phyloP scores from a whole-genome alignment of 2,888 invertebrate genomes.

The Morinoia aosen region DNA sequence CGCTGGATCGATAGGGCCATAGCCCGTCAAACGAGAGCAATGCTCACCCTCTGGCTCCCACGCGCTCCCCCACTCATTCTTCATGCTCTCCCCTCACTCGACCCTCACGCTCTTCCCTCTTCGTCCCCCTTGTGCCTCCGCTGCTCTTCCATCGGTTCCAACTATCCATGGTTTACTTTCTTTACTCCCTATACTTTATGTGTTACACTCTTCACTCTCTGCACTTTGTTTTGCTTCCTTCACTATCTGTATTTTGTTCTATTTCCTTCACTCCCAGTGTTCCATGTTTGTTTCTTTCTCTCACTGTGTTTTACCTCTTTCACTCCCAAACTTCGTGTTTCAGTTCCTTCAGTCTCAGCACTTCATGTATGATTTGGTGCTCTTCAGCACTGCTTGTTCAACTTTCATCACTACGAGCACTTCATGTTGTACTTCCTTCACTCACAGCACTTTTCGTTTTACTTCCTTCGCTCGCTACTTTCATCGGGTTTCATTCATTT shows the following conservation, averaged over 20 bases:
- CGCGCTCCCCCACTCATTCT: neutral
- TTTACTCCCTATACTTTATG: neutral
- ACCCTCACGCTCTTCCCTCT: neutral
- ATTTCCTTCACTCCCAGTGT: neutral
- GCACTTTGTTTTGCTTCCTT: neutral
- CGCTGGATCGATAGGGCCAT: conserved; percentile 50
- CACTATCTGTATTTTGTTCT: neutral
- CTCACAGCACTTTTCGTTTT: too few relatives aligned
- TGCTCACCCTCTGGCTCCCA: conserved; percentile 24
- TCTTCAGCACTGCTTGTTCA: neutral
- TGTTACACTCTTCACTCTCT: neutral
- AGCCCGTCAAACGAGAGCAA: conserved; percentile 53
- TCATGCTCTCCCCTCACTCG: conserved; percentile 2
- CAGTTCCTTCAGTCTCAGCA: neutral
- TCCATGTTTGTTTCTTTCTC: too few relatives aligned
- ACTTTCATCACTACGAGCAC: too few relatives aligned
- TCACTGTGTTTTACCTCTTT: neutral
- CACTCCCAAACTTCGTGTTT: neutral
- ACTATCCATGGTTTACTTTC: neutral
- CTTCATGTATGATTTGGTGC: neutral
- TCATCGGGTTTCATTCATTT: neutral
- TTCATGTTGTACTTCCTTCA: too few relatives aligned
- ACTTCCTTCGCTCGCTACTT: too few relatives aligned
- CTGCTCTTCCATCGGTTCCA: neutral
- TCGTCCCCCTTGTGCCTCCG: neutral